phyloP scores from a whole-genome alignment of 2,113 vertebrate genomes.

The Oryzias javanicus region DNA sequence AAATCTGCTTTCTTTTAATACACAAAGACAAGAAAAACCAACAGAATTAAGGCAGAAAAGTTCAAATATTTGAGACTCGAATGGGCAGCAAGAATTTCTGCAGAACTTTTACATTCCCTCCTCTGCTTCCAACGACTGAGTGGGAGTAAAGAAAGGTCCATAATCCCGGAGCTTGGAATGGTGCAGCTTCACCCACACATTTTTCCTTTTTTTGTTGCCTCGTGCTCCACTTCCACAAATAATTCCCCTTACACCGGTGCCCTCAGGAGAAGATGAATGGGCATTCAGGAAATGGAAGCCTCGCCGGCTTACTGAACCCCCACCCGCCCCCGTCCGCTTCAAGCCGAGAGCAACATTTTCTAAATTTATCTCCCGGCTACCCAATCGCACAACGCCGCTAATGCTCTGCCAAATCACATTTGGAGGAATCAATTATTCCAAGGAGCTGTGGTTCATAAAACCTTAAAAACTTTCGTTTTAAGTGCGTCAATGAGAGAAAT shows the following conservation, averaged over 20 bases:
- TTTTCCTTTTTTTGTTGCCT: not conserved
- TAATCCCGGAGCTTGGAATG: conserved; percentile 3
- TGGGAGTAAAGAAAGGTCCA: conserved; percentile 5
- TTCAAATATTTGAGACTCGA: too few species aligned
- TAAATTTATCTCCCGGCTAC: conserved; percentile 36
- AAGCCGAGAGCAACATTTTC: conserved; percentile 5
- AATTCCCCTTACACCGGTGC: not conserved
- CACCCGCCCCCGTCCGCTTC: conserved; percentile 22
- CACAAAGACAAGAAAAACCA: too few species aligned
- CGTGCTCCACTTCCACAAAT: not conserved
- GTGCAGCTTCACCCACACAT: not conserved
- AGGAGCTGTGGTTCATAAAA: not conserved
- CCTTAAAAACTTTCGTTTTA: not conserved
- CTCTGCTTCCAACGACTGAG: not conserved
- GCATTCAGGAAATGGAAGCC: conserved; percentile 27
- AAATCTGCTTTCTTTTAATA: too few species aligned
- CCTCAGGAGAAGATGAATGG: conserved; percentile 17
- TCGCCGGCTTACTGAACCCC: conserved; percentile 1
- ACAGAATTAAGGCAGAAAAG: too few species aligned
- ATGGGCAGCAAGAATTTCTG: not conserved
- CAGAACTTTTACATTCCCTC: not conserved
- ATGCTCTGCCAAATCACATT: conserved; percentile 15
- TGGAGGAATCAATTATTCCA: not conserved
- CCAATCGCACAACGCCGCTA: conserved; percentile 3
- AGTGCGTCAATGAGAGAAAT: not conserved